Evolutionary conservation across 2,888 invertebrate genomes (phyloP).

Genomic region (Ypsolopha scabrella): DNA sequence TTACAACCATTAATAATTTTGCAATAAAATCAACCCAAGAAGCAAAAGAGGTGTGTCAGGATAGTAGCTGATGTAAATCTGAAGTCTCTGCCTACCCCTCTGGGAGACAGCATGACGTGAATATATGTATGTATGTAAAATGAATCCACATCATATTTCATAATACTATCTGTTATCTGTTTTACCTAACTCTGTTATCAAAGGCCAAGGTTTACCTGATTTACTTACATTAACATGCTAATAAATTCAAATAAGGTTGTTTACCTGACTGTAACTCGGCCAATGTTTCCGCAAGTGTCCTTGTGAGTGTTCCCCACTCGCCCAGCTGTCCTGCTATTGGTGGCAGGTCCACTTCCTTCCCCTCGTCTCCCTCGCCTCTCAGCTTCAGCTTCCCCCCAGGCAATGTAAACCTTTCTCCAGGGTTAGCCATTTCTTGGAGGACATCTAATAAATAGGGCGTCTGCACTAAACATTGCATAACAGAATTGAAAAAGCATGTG

Average conservation of each 20-base stretch:
- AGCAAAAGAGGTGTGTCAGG: too few species aligned
- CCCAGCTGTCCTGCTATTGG: constrained; percentile 76
- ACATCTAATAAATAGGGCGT: constrained; percentile 83
- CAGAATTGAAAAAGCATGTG: constrained; percentile 97
- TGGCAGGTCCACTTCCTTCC: constrained; percentile 69
- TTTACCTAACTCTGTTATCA: too few species aligned
- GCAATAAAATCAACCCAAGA: too few species aligned
- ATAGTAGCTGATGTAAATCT: too few species aligned
- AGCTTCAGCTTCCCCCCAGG: constrained; percentile 78
- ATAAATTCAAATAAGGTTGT: not conserved
- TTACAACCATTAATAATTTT: too few species aligned
- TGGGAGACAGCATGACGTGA: too few species aligned
- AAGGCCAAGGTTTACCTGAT: too few species aligned
- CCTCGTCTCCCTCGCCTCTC: constrained; percentile 37
- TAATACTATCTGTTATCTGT: too few species aligned
- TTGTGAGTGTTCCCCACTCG: constrained; percentile 77
- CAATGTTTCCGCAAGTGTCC: constrained; percentile 76
- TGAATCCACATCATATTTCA: too few species aligned
- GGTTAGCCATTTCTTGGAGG: constrained; percentile 75
- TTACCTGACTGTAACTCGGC: constrained; percentile 74
- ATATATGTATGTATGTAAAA: too few species aligned
- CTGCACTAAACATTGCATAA: constrained; percentile 91
- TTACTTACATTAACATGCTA: too few species aligned
- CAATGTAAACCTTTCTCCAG: constrained; percentile 77
- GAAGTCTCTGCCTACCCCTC: too few species aligned